These are phyloP conservation scores for Hycleus cichorii DNA, from an alignment of 1,140 invertebrate genomes.

Conservation along the genomic window DNA sequence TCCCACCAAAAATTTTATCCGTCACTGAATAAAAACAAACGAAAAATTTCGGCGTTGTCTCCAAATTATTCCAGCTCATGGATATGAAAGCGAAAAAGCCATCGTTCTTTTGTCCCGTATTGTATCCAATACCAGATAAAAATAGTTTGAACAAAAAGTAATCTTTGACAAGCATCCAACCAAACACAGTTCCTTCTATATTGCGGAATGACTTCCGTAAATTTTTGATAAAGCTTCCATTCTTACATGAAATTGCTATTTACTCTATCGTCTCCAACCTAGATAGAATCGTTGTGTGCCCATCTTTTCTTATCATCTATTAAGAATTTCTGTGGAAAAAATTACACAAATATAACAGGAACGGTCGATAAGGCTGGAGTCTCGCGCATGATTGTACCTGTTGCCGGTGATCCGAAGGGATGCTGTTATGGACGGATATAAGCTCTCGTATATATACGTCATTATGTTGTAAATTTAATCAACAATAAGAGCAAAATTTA, in stretches of 20 bases:
- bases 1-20: not conserved
- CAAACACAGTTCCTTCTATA: conserved; percentile 13
- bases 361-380: conserved; percentile 15
- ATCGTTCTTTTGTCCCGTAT: not conserved
- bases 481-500: no score
- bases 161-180: conserved; percentile 14
- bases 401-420: conserved; percentile 24
- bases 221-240: conserved; percentile 1
- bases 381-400: conserved; percentile 28
- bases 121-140: not conserved
- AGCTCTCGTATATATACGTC: conserved; percentile 11
- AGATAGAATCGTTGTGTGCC: no score
- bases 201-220: conserved; percentile 14
- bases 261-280: not conserved
- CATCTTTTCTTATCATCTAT: no score
- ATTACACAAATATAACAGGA: not conserved
- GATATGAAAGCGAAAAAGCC: no score
- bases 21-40: no score
- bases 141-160: not conserved
- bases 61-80: no score
- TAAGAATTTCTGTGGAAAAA: no score
- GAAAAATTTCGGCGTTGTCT: no score
- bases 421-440: conserved; percentile 19
- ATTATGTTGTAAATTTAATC: not conserved
- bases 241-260: not conserved